Evolutionary conservation across 2,797 vertebrate genomes (phyloP), one percentile per base, ranked within the genome.

Genomic region (Limnodromus scolopaceus): DNA sequence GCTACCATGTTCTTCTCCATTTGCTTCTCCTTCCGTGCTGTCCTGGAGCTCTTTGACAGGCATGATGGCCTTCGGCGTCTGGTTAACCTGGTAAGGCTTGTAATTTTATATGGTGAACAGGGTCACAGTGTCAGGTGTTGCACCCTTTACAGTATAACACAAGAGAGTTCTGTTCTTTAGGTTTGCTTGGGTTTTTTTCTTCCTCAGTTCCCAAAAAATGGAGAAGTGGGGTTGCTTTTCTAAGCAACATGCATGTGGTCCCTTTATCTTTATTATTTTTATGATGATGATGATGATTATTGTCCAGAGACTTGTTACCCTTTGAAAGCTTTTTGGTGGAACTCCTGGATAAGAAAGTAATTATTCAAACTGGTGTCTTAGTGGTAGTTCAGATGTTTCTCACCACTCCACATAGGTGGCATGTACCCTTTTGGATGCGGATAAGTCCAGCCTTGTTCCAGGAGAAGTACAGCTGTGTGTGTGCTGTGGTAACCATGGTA

Each of bases 1-100:
- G 99, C 99, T 94, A 99, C 99, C 94, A 99, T 99, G 99, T 99
- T 99, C 98, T 99, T 99, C 98, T 99, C 99, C 91, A 99, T 99
- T 97, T 99, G 99, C 93, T 99, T 99, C 97, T 99, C 99, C 61
- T 99, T 99, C 96, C 99, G 99, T 28, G 99, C 99, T 6, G 99
- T 99, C 49, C 98, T 99, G 94, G 99, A 99, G 95, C 99, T 99
- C 79, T 99, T 99, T 41, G 99, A 99, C 98, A 98, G 97, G 93
- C 99, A 99, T 36, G 99, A 99, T 38, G 99, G 99, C 57, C 99
- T 99, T 89, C 98, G 99, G 6, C 99, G 99, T 32, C 98, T 99
- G 49, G 99, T 99, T 95, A 99, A 99, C 96, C 98, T 99, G 99
- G 99, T 99, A 97, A 96, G 97, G 22, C 28, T 61, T 85, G 4